Evolutionary conservation across 2,113 vertebrate species (phyloP).

Genomic region (Poeciliopsis prolifica): DNA sequence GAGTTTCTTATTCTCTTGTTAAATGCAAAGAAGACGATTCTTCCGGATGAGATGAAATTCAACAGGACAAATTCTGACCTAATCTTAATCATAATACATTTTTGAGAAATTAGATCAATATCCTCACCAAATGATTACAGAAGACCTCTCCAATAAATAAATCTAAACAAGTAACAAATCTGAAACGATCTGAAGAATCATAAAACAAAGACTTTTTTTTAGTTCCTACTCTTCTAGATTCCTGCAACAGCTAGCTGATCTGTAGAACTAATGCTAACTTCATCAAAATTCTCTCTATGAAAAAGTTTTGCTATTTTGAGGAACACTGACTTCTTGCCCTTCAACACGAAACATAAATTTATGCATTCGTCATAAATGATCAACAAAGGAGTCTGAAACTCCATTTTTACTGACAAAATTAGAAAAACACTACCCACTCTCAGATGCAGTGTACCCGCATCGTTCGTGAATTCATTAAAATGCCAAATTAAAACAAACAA

Average conservation of each 20-base stretch:
- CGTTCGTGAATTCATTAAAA: slow-evolving; percentile 3
- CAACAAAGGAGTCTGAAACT: neutral
- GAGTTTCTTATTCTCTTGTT: neutral
- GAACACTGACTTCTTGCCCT: neutral
- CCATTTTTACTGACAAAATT: slow-evolving; percentile 1
- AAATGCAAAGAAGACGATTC: neutral
- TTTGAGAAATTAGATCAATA: too few relatives aligned
- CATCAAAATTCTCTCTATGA: neutral
- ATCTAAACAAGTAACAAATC: too few relatives aligned
- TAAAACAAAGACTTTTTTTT: too few relatives aligned
- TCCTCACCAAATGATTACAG: too few relatives aligned
- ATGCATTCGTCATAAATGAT: neutral
- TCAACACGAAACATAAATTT: neutral
- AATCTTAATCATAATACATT: too few relatives aligned
- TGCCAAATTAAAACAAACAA: slow-evolving; percentile 6
- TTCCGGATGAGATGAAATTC: too few relatives aligned
- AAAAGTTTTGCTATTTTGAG: neutral
- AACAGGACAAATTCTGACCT: too few relatives aligned
- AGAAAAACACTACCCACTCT: neutral
- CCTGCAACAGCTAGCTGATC: too few relatives aligned
- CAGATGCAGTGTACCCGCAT: neutral
- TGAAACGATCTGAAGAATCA: too few relatives aligned
- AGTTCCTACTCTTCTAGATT: too few relatives aligned
- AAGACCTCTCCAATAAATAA: too few relatives aligned
- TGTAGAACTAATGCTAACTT: too few relatives aligned